Percentiles rank a stretch among this genome's conserved stretches.
Conservation (phyloP, 2,113 vertebrate genomes). For the Ancistrus triradiatus region DNA sequence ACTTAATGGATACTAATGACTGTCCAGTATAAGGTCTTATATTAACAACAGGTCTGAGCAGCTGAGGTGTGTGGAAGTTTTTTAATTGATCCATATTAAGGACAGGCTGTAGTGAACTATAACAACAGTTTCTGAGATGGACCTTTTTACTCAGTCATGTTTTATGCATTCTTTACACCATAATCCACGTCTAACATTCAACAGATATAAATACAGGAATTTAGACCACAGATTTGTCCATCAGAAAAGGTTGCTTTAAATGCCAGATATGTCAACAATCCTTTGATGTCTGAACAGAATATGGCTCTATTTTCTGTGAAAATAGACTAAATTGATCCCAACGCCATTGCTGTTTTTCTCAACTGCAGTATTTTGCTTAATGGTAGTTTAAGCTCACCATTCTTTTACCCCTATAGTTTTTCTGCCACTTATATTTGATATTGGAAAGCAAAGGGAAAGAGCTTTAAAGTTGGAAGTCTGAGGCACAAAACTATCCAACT, state of each 20-base stretch:
- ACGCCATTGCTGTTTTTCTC: no score
- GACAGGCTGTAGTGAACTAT: no score
- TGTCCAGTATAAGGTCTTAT: not conserved
- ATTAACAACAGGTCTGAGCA: slow-evolving; percentile 6
- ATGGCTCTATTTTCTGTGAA: not conserved
- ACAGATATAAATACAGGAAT: no score
- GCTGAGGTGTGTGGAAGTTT: not conserved
- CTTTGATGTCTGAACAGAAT: no score
- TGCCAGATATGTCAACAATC: no score
- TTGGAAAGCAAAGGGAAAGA: slow-evolving; percentile 1
- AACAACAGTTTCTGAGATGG: no score
- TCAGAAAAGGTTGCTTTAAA: not conserved
- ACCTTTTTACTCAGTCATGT: no score
- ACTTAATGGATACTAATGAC: slow-evolving; percentile 1
- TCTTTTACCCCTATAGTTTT: slow-evolving; percentile 8
- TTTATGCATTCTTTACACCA: no score
- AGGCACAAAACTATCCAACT: not conserved
- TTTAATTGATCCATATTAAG: not conserved
- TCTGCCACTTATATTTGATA: slow-evolving; percentile 42
- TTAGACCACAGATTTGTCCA: not conserved
- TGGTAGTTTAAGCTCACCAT: no score
- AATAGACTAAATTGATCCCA: not conserved
- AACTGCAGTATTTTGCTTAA: no score
- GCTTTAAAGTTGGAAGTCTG: slow-evolving; percentile 39
- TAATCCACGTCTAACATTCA: no score